These are phyloP conservation scores for Baronia brevicornis DNA, from an alignment of 2,888 invertebrate genomes.

Conservation along the genomic window DNA sequence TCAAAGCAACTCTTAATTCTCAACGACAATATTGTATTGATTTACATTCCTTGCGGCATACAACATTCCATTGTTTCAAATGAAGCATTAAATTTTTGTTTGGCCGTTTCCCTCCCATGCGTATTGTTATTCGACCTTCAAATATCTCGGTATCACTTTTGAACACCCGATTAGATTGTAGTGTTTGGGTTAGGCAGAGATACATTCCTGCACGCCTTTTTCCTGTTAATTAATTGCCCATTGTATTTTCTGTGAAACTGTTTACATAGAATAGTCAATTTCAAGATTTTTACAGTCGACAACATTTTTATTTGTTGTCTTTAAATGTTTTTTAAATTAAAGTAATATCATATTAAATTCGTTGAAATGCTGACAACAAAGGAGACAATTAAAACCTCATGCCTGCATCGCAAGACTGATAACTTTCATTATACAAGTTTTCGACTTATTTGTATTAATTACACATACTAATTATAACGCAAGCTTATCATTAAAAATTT, in stretches of 20 bases:
- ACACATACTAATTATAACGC: too few relatives aligned
- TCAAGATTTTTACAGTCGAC: slow-evolving; percentile 5
- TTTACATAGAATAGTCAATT: slow-evolving; percentile 8
- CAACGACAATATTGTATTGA: slow-evolving; percentile 9
- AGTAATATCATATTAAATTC: too few relatives aligned
- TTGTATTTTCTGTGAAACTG: slow-evolving; percentile 32
- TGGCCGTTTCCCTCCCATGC: slow-evolving; percentile 2
- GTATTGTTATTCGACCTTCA: slow-evolving; percentile 11
- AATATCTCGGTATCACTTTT: slow-evolving; percentile 4
- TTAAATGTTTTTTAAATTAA: too few relatives aligned
- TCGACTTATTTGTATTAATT: too few relatives aligned
- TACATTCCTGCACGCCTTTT: slow-evolving; percentile 35
- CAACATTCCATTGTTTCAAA: slow-evolving; percentile 6
- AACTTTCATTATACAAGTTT: too few relatives aligned
- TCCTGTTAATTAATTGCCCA: slow-evolving; percentile 37
- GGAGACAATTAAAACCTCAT: too few relatives aligned
- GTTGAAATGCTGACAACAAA: too few relatives aligned
- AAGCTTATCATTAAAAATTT: too few relatives aligned
- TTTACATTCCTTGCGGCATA: slow-evolving; percentile 10
- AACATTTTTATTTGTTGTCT: too few relatives aligned
- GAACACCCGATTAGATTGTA: slow-evolving; percentile 9
- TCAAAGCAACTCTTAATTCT: slow-evolving; percentile 12
- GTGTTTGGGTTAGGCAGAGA: slow-evolving; percentile 11
- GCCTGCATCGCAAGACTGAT: too few relatives aligned
- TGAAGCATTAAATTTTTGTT: slow-evolving; percentile 7